phyloP scores from a whole-genome alignment of 2,888 invertebrate species.

The Keiferia lycopersicella region DNA sequence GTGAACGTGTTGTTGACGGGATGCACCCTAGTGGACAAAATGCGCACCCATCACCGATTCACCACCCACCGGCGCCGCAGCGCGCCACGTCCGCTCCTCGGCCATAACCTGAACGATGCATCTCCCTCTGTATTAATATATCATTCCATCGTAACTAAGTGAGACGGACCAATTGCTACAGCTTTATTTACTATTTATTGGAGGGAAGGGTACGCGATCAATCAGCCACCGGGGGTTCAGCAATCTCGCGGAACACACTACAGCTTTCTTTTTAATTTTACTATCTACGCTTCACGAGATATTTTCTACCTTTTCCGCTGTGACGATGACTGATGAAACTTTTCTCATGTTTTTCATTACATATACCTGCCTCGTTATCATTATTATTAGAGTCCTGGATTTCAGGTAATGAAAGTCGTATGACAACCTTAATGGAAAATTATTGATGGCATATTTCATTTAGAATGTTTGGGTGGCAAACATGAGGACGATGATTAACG shows the following conservation, averaged over 20 bases:
- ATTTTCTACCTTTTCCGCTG: neutral
- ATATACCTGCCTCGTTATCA: neutral
- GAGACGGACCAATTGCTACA: conserved; percentile 70
- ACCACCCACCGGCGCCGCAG: conserved; percentile 21
- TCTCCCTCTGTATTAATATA: conserved; percentile 65
- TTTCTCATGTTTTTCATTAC: neutral
- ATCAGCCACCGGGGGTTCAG: conserved; percentile 49
- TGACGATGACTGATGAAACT: too few relatives aligned
- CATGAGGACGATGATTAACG: too few relatives aligned
- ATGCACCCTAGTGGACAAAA: too few relatives aligned
- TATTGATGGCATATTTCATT: too few relatives aligned
- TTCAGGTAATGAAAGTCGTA: too few relatives aligned
- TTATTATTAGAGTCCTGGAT: too few relatives aligned
- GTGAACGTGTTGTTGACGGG: too few relatives aligned
- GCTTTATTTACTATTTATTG: conserved; percentile 76
- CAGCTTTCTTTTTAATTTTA: conserved; percentile 13
- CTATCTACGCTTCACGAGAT: neutral
- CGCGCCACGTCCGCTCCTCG: conserved; percentile 44
- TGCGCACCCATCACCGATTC: too few relatives aligned
- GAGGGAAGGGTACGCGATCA: conserved; percentile 66
- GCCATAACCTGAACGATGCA: conserved; percentile 48
- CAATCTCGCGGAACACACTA: conserved; percentile 7
- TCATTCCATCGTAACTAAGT: conserved; percentile 70
- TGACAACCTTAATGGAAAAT: too few relatives aligned
- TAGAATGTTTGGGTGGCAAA: too few relatives aligned